Evolutionary conservation across 2,113 vertebrate species (phyloP).

Genomic region (Tachysurus fulvidraco): DNA sequence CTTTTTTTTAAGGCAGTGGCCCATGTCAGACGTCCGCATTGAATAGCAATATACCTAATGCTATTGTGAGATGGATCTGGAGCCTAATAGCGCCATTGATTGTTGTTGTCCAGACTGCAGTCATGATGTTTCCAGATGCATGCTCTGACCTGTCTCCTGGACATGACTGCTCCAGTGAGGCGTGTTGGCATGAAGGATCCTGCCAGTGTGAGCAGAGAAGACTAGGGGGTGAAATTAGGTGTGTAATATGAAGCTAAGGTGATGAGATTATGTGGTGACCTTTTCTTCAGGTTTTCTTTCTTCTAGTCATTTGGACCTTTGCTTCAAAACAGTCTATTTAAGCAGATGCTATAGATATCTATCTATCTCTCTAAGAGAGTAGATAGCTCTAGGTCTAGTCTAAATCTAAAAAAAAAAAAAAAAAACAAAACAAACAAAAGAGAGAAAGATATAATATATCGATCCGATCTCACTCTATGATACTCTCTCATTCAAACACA

Average conservation of each 20-base stretch:
- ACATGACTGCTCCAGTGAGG: slow-evolving; percentile 35
- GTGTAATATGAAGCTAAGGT: slow-evolving; percentile 71
- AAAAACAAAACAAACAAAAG: too few relatives aligned
- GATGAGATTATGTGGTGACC: slow-evolving; percentile 72
- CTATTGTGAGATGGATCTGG: slow-evolving; percentile 38
- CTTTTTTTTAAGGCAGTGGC: slow-evolving; percentile 23
- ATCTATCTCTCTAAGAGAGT: slow-evolving; percentile 39
- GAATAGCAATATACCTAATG: slow-evolving; percentile 52
- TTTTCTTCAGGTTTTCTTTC: slow-evolving; percentile 61
- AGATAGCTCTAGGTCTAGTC: too few relatives aligned
- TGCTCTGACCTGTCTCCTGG: slow-evolving; percentile 36
- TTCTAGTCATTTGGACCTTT: slow-evolving; percentile 59
- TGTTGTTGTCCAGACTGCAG: slow-evolving; percentile 43
- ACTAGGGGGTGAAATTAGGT: slow-evolving; percentile 62
- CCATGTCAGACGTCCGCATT: slow-evolving; percentile 43
- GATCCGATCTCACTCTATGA: too few relatives aligned
- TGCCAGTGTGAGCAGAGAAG: slow-evolving; percentile 25
- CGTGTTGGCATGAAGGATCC: slow-evolving; percentile 30
- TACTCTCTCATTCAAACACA: slow-evolving; percentile 37
- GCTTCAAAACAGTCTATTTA: slow-evolving; percentile 47
- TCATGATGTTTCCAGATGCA: slow-evolving; percentile 46
- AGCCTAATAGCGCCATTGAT: slow-evolving; percentile 43
- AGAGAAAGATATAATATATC: too few relatives aligned
- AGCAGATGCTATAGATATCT: slow-evolving; percentile 6
- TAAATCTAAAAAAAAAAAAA: too few relatives aligned